phyloP scores from a whole-genome alignment of 2,888 invertebrate species.

The Arrhopalites spinosus region DNA sequence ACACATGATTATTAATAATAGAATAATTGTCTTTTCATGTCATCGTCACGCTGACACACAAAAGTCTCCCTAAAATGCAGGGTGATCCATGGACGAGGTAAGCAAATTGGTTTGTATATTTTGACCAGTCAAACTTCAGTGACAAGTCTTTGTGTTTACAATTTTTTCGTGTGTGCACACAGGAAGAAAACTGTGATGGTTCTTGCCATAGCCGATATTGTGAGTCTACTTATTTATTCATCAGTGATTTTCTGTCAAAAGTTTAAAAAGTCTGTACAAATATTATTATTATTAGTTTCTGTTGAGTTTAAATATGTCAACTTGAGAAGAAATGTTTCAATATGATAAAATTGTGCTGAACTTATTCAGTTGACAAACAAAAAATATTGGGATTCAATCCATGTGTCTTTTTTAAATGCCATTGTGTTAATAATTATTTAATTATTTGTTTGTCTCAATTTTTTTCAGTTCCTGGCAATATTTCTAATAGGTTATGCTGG shows the following conservation, averaged over 20 bases:
- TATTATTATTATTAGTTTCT: background rate
- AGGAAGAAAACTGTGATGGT: constrained; percentile 48
- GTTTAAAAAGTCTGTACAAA: background rate
- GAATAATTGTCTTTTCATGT: too few species aligned
- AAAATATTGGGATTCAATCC: too few species aligned
- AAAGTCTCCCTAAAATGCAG: constrained; percentile 25
- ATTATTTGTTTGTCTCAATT: background rate
- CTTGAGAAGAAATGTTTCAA: too few species aligned
- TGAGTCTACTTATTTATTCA: constrained; percentile 24
- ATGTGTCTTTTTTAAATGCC: too few species aligned
- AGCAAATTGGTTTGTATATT: too few species aligned
- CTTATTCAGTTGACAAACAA: too few species aligned
- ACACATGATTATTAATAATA: too few species aligned
- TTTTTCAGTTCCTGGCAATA: constrained; percentile 44
- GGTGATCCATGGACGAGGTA: constrained; percentile 51
- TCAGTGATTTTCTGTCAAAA: background rate
- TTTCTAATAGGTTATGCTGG: constrained; percentile 51
- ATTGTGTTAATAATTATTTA: background rate
- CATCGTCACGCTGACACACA: background rate
- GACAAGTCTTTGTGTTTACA: too few species aligned
- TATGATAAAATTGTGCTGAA: too few species aligned
- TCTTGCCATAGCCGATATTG: constrained; percentile 48
- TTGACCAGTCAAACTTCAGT: too few species aligned
- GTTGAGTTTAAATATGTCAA: too few species aligned
- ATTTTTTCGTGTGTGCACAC: too few species aligned